Base-by-base conservation (phyloP, 2,888 invertebrate species). In the Hetaerina titia region DNA sequence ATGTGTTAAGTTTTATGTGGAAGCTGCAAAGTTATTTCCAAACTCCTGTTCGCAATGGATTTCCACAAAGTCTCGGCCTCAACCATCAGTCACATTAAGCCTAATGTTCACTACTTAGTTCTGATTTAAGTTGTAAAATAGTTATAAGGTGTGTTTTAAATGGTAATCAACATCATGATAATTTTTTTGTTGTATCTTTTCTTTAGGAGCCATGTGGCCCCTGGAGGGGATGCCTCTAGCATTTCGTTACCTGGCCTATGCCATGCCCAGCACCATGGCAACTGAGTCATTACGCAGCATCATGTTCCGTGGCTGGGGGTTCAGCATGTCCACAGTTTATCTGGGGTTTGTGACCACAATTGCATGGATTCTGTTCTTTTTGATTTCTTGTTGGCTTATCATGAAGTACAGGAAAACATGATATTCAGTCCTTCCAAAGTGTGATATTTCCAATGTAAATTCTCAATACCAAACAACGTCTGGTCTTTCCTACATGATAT, bases 161-260 rank as follows among this genome's bases (percentile, higher is more conserved):
- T 1, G 60, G 60, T 15, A 17, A 60, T 60, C 17, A 17, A 11
- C 69, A 15, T 69, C 5, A 17, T 69, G 22, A 69, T 22, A 31
- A 11, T 11, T 81, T 31, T 81, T 74, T n/a, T 15, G 9, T 81
- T 92, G 90, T 22, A 88, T 31, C 57, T 95, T 74, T 95, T 95
- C 96, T 96, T 58, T 95, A 98, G 98, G 98, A 94, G 97, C 98
- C 95, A 97, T 98, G 88, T 98, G 98, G 98, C 98, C 98, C 0
- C 96, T 98, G 19, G 98, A 98, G 96, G 98, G 97, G 11, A 98
- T 98, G 97, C 98, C 98, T 9, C 60, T 19, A 4, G 22, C 69
- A n/a, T 92, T 92, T 56, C 92, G 92, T 0, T 92, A 92, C 92
- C 56, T 92, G 45, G 92, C 92, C n/a, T 92, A 92, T 63, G 64